Conservation (phyloP, 2,797 vertebrate genomes). For the Mormyrops boulengeri region DNA sequence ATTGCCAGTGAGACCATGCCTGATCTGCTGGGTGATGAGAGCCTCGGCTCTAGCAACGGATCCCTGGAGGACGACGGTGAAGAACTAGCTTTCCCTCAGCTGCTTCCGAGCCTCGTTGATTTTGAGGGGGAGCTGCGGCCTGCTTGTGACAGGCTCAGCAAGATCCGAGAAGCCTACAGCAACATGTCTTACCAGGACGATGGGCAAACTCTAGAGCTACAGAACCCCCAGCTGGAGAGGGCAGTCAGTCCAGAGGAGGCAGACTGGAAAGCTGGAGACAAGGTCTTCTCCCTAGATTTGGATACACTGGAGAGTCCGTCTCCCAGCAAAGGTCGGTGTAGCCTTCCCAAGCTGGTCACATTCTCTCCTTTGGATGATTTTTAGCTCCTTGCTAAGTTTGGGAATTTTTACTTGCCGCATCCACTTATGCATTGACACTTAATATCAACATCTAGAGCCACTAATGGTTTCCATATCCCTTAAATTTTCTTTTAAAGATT, state of each 20-base stretch:
- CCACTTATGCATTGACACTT: neutral
- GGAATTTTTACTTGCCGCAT: neutral
- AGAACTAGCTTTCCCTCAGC: constrained; percentile 33
- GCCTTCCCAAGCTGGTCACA: constrained; percentile 54
- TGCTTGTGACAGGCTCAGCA: neutral
- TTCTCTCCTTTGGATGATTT: constrained; percentile 61
- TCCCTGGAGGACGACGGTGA: constrained; percentile 30
- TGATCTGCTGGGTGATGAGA: constrained; percentile 43
- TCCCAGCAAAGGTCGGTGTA: constrained; percentile 40
- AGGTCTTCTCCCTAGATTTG: constrained; percentile 60
- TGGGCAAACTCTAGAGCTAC: constrained; percentile 23
- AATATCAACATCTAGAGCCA: neutral
- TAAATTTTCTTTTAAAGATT: neutral
- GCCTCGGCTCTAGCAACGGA: constrained; percentile 43
- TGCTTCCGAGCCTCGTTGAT: constrained; percentile 21
- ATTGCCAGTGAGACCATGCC: constrained; percentile 57
- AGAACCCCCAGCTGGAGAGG: neutral
- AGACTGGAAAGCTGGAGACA: constrained; percentile 34
- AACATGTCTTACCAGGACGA: constrained; percentile 25
- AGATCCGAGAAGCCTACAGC: neutral
- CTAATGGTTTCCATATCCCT: neutral
- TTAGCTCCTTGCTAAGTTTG: neutral
- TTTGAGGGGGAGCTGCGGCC: neutral
- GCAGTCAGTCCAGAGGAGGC: constrained; percentile 19
- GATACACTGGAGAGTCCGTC: constrained; percentile 49